phyloP scores from a whole-genome alignment of 2,797 vertebrate species.

The Sebastes alutus region DNA sequence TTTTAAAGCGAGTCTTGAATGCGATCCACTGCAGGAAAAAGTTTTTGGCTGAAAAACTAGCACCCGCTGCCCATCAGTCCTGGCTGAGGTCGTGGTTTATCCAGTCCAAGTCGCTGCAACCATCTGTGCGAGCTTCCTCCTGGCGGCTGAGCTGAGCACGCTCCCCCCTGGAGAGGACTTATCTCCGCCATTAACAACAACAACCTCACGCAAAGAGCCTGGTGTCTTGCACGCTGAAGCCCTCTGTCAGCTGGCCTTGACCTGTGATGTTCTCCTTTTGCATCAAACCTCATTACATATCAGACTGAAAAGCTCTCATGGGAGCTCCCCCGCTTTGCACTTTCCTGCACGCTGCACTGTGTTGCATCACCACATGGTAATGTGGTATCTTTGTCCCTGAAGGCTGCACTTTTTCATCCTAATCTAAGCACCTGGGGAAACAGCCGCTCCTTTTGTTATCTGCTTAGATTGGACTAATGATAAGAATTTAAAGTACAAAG shows the following conservation, averaged over 20 bases:
- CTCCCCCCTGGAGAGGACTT: slow-evolving; percentile 48
- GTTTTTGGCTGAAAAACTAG: slow-evolving; percentile 13
- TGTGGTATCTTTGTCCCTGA: slow-evolving; percentile 25
- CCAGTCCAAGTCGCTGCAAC: slow-evolving; percentile 47
- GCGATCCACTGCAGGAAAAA: slow-evolving; percentile 14
- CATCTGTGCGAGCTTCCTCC: slow-evolving; percentile 64
- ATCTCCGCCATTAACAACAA: slow-evolving; percentile 37
- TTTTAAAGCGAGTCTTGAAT: not conserved
- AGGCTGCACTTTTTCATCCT: slow-evolving; percentile 30
- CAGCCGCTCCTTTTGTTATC: slow-evolving; percentile 27
- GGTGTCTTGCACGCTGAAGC: slow-evolving; percentile 16
- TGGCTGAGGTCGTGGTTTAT: slow-evolving; percentile 60
- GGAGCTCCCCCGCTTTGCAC: slow-evolving; percentile 6
- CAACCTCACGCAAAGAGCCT: slow-evolving; percentile 47
- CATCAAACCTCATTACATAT: slow-evolving; percentile 47
- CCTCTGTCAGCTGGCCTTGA: slow-evolving; percentile 22
- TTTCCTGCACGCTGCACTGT: slow-evolving; percentile 40
- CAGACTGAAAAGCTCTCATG: slow-evolving; percentile 16
- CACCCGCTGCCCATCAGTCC: slow-evolving; percentile 14
- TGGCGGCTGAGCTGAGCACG: slow-evolving; percentile 48
- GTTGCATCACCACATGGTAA: slow-evolving; percentile 43
- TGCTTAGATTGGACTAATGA: slow-evolving; percentile 16
- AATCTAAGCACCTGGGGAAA: slow-evolving; percentile 39
- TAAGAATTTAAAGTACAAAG: slow-evolving; percentile 28
- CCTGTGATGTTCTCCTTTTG: slow-evolving; percentile 14